These are phyloP conservation scores for Lasaia peninsularis DNA, from an alignment of 1,140 invertebrate species.

Conservation along the genomic window DNA sequence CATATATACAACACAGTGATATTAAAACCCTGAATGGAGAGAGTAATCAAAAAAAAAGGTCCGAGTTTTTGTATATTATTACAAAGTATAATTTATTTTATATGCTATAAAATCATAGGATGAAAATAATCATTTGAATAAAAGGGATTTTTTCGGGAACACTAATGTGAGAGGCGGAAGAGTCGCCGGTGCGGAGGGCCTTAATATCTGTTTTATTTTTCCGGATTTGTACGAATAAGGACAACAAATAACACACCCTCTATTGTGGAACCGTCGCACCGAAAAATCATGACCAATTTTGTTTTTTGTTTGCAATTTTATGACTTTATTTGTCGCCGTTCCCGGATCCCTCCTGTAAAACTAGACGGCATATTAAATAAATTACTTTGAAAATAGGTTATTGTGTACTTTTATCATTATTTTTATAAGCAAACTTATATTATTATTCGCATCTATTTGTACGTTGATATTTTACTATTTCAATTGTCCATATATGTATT, in stretches of 20 bases:
- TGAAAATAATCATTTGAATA: constrained; percentile 72
- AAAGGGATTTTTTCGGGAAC: constrained; percentile 60
- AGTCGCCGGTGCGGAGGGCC: constrained; percentile 39
- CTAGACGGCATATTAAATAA: constrained; percentile 1
- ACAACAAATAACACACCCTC: constrained; percentile 54
- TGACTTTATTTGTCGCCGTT: constrained; percentile 52
- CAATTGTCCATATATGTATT: too few species aligned
- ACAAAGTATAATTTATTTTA: constrained; percentile 7
- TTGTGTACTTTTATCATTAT: too few species aligned
- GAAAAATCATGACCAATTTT: constrained; percentile 56
- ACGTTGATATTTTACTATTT: too few species aligned
- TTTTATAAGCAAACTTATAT: too few species aligned
- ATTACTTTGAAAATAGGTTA: not conserved
- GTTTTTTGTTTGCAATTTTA: constrained; percentile 61
- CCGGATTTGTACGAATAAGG: constrained; percentile 64
- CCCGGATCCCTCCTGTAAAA: constrained; percentile 14
- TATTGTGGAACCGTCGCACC: constrained; percentile 43
- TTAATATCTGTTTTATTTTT: constrained; percentile 73
- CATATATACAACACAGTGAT: too few species aligned
- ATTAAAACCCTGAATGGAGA: not conserved
- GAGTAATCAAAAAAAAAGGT: not conserved
- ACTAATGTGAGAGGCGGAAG: constrained; percentile 67
- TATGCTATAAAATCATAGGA: constrained; percentile 56
- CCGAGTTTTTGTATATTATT: not conserved
- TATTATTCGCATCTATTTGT: too few species aligned